These are phyloP conservation scores for Corythoichthys intestinalis DNA, from an alignment of 2,113 vertebrate species.

Conservation along the genomic window DNA sequence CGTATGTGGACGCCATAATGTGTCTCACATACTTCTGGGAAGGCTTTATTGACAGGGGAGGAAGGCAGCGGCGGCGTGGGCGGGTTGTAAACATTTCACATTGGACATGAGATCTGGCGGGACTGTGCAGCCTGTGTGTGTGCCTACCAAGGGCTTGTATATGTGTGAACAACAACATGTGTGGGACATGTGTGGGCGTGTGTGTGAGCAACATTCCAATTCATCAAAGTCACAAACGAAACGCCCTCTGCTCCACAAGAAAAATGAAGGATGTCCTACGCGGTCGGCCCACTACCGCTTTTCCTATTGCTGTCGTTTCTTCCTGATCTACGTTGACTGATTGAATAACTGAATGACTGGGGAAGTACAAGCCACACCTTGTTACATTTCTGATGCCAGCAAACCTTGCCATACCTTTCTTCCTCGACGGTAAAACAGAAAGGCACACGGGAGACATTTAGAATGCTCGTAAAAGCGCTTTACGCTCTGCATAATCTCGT, in stretches of 20 bases:
- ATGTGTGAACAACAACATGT: constrained; percentile 35
- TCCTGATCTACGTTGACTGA: constrained; percentile 58
- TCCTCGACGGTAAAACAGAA: background rate
- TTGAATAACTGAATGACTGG: background rate
- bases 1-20: constrained; percentile 35
- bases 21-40: constrained; percentile 61
- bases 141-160: constrained; percentile 14
- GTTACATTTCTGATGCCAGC: background rate
- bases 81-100: constrained; percentile 64
- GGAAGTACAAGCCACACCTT: background rate
- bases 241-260: constrained; percentile 59
- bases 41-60: constrained; percentile 63
- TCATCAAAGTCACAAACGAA: constrained; percentile 67
- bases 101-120: constrained; percentile 53
- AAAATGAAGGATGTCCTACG: constrained; percentile 57
- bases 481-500: too few species aligned
- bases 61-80: constrained; percentile 58
- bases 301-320: constrained; percentile 49
- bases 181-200: constrained; percentile 66
- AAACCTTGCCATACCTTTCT: background rate
- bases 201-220: constrained; percentile 71
- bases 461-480: too few species aligned
- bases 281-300: constrained; percentile 37
- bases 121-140: constrained; percentile 38
- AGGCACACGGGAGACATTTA: background rate